Conservation (phyloP, 2,113 vertebrate genomes). For the Heteronetta atricapilla region DNA sequence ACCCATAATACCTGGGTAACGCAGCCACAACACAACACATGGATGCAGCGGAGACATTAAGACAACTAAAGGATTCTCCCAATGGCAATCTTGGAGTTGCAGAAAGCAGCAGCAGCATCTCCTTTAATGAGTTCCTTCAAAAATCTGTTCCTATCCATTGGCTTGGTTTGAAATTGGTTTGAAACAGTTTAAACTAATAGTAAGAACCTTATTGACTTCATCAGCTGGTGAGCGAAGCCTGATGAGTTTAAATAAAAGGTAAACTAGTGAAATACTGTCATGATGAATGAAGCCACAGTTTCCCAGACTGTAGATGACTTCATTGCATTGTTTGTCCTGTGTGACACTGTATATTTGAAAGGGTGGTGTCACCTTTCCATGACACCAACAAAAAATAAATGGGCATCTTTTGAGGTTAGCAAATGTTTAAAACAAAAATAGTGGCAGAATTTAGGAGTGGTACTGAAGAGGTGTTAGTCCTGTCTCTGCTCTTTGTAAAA, state of each 20-base stretch:
- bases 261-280: not conserved
- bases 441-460: slow-evolving; percentile 13
- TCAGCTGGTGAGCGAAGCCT: not conserved
- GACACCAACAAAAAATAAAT: not conserved
- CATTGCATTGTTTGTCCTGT: not conserved
- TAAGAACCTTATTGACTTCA: not conserved
- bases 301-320: not conserved
- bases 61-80: not conserved
- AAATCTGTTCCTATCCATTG: not conserved
- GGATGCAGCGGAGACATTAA: not conserved
- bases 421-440: slow-evolving; percentile 25
- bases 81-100: not conserved
- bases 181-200: not conserved
- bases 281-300: not conserved
- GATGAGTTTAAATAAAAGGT: not conserved
- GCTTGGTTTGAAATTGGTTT: not conserved
- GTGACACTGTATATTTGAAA: not conserved
- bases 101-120: not conserved
- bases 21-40: not conserved
- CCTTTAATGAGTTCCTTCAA: slow-evolving; percentile 14
- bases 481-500: slow-evolving; percentile 46
- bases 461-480: not conserved
- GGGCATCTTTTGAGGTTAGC: not conserved
- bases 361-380: not conserved
- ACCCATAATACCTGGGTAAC: not conserved